Percentiles rank a stretch among this genome's conserved stretches.
phyloP scores from a whole-genome alignment of 2,113 vertebrate genomes.

The Hyperopisus bebe region DNA sequence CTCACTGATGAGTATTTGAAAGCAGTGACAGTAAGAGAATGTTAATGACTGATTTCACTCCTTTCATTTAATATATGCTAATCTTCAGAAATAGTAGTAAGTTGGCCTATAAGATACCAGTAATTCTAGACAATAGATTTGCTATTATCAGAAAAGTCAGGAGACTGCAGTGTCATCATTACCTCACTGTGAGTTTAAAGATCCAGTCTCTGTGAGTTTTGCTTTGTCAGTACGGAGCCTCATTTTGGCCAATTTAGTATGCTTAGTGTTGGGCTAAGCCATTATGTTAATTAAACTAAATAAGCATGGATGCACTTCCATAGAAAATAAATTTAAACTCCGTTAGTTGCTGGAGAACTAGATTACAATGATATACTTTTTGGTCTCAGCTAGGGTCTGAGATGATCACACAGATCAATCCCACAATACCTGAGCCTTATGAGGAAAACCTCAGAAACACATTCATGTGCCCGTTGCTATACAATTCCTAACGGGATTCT shows the following conservation, averaged over 20 bases:
- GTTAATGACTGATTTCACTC: background rate
- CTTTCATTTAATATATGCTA: background rate
- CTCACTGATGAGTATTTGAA: background rate
- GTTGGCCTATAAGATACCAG: background rate
- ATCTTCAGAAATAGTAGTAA: background rate
- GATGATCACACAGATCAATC: background rate
- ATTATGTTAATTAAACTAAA: background rate
- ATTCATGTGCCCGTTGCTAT: background rate
- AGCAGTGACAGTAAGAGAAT: background rate
- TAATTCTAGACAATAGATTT: background rate
- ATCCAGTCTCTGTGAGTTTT: background rate
- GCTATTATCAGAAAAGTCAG: conserved; percentile 24
- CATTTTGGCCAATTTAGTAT: background rate
- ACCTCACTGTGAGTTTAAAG: conserved; percentile 6
- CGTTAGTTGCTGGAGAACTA: background rate
- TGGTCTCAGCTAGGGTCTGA: background rate
- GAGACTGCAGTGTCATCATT: conserved; percentile 31
- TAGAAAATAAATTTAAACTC: background rate
- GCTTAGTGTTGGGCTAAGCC: background rate
- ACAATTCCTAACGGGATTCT: background rate
- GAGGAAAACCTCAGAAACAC: background rate
- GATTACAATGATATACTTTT: background rate
- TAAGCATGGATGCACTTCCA: background rate
- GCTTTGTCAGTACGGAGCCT: background rate
- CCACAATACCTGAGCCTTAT: background rate